phyloP scores from a whole-genome alignment of 1,140 invertebrate genomes.

The Sinonovacula constricta region DNA sequence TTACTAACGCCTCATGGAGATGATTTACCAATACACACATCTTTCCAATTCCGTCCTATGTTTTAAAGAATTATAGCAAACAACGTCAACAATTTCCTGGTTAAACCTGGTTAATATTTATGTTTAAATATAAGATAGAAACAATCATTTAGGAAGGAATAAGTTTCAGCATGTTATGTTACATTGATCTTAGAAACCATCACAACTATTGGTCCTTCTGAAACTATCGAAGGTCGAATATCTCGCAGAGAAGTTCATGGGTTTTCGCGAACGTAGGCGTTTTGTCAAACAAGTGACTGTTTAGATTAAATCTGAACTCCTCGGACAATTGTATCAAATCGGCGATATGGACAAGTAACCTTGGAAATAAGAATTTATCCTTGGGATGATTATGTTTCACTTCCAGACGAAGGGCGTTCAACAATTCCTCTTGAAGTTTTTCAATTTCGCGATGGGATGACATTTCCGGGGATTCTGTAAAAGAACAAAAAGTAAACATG shows the following conservation, averaged over 20 bases:
- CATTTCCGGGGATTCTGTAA: constrained; percentile 38
- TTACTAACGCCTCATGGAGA: no score
- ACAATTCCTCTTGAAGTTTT: constrained; percentile 16
- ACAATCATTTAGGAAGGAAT: no score
- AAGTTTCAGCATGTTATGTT: no score
- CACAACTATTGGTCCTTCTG: no score
- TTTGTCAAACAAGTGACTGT: constrained; percentile 55
- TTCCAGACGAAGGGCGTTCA: constrained; percentile 64
- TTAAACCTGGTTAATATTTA: no score
- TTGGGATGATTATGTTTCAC: constrained; percentile 70
- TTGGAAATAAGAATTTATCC: constrained; percentile 62
- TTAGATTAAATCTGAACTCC: constrained; percentile 60
- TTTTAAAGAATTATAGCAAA: no score
- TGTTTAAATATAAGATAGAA: no score
- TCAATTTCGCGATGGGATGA: constrained; percentile 1
- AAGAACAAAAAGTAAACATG: not conserved
- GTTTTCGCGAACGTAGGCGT: constrained; percentile 52
- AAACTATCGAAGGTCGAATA: constrained; percentile 64
- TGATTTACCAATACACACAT: no score
- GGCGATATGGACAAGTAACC: constrained; percentile 62
- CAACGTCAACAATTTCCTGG: no score
- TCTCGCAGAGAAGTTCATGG: constrained; percentile 63
- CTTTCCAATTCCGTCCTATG: no score
- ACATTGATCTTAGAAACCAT: no score
- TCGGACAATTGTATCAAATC: constrained; percentile 63